phyloP scores from a whole-genome alignment of 2,888 invertebrate genomes.

The Coelinius sp. region DNA sequence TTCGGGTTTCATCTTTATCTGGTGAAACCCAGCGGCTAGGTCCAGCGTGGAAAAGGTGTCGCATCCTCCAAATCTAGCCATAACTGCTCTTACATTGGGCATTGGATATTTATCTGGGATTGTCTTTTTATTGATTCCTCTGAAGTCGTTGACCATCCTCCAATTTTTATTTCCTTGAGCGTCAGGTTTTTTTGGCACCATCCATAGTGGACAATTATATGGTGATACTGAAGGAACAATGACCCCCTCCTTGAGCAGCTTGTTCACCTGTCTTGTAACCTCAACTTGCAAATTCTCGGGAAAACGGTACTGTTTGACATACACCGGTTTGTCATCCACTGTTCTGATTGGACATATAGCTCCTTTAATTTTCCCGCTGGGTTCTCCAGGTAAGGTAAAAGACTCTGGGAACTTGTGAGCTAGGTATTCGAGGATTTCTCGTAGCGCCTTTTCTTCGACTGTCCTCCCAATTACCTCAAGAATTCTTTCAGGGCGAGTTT shows the following conservation, averaged over 20 bases:
- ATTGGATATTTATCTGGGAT: not conserved
- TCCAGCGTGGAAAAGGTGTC: not conserved
- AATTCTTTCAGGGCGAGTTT: not conserved
- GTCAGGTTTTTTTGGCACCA: no score
- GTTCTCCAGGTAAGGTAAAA: not conserved
- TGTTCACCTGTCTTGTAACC: not conserved
- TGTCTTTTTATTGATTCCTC: not conserved
- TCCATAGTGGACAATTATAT: not conserved
- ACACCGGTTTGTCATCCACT: not conserved
- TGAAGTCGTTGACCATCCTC: not conserved
- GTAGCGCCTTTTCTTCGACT: not conserved
- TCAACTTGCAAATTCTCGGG: not conserved
- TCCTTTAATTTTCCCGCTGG: not conserved
- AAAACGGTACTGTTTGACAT: not conserved
- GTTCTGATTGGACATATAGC: not conserved
- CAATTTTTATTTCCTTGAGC: not conserved
- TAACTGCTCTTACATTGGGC: not conserved
- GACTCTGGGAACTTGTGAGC: not conserved
- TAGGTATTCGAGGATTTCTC: not conserved
- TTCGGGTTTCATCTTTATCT: not conserved
- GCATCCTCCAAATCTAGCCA: not conserved
- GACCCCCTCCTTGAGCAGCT: not conserved
- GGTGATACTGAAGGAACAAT: not conserved
- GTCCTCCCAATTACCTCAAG: not conserved
- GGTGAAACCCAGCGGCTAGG: not conserved